Evolutionary conservation across 2,797 vertebrate genomes (phyloP).

Genomic region (Muraenolepis orangiensis): DNA sequence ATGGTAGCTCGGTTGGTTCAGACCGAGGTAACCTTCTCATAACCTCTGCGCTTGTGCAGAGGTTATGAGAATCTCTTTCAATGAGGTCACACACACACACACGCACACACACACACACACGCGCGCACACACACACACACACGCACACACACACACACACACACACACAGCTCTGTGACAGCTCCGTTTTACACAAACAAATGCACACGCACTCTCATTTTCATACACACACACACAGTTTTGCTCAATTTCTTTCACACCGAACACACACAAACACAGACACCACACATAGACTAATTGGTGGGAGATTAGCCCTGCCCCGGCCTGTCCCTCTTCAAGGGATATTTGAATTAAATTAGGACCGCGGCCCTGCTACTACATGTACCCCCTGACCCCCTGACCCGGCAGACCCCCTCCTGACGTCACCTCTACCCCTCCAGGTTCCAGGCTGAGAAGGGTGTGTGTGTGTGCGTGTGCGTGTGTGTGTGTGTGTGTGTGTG

Average conservation of each 20-base stretch:
- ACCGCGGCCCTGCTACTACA: too few relatives aligned
- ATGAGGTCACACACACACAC: slow-evolving; percentile 1
- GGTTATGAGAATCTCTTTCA: neutral
- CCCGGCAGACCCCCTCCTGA: too few relatives aligned
- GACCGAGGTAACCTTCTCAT: too few relatives aligned
- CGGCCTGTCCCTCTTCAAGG: neutral
- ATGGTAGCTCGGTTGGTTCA: neutral
- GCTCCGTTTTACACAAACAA: neutral
- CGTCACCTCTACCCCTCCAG: neutral
- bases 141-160: neutral
- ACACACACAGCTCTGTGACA: neutral
- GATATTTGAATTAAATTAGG: too few relatives aligned
- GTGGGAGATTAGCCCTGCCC: neutral
- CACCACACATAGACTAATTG: neutral
- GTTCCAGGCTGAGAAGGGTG: neutral
- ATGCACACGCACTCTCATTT: neutral
- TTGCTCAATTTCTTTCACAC: too few relatives aligned
- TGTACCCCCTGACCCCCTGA: too few relatives aligned
- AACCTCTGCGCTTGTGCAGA: neutral
- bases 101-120: neutral
- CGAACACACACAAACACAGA: too few relatives aligned
- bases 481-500: neutral
- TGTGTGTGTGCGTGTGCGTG: neutral
- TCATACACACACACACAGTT: neutral
- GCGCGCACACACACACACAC: neutral